Conservation (phyloP, 2,113 vertebrate genomes). For the Oryctolagus cuniculus region mOryCun1.1 NC_091439.1:56840501-56841000, state of each 20-base stretch:
- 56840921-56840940: too few relatives aligned
- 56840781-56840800: neutral
- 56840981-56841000: too few relatives aligned
- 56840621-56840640: neutral
- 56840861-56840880: too few relatives aligned
- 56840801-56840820: neutral
- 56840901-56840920: too few relatives aligned
- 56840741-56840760: neutral
- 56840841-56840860: too few relatives aligned
- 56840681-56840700: neutral
- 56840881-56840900: too few relatives aligned
- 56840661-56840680: neutral
- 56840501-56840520: neutral
- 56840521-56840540: constrained; percentile 1
- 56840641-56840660: neutral
- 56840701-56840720: neutral
- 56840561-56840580: constrained; percentile 1
- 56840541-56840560: neutral
- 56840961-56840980: too few relatives aligned
- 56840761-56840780: neutral
- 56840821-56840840: neutral
- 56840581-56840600: constrained; percentile 7
- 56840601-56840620: neutral
- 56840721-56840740: neutral
- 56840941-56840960: too few relatives aligned